Evolutionary conservation across 2,113 vertebrate species (phyloP), one percentile per base, ranked within the genome.

Genomic region (Ursus arctos): DNA sequence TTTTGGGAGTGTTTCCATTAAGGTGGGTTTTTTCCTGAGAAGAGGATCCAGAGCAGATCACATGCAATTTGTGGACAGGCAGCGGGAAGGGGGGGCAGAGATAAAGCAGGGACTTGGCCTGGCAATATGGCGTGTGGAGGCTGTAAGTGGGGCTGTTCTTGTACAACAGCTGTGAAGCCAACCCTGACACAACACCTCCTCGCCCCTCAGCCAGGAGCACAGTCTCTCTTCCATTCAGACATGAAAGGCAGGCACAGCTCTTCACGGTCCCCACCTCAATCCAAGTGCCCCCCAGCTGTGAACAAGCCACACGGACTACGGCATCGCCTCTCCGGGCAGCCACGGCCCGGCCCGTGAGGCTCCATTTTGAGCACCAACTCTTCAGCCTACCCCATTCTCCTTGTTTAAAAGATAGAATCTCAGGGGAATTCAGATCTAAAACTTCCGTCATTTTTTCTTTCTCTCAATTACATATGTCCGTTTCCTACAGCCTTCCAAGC

Each of bases 391-490:
- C 1, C 31, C 8, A 6, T n/a, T 80, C 69, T 55, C 47, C 36
- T 55, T 36, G 3, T 53, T 69, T 77, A 67, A 83, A 94, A 80
- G 69, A 33, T 28, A 84, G 43, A 51, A 7, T 69, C 82, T 71
- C 95, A 51, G 82, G 76, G 63, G 26, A 91, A 91, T 77, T 11
- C 63, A 31, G 82, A 55, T 65, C 57, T 82, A 61, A 89, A 94
- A 94, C 31, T 77, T 87, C 26, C 57, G 31, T 93, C 76, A 40
- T 49, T 81, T 95, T 85, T 91, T 53, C 59, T 81, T 96, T 85
- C 88, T 53, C 72, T 97, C 91, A 93, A 93, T 93, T 67, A 65
- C 21, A 18, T 3, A 3, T 28, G 69, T 93, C 76, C 28, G 51
- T 76, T 81, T 88, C 31, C 81, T 59, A n/a, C 12, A 94, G 69